Evolutionary conservation across 2,797 vertebrate genomes (phyloP), one percentile per base, ranked within the genome.

Genomic region (Pelochelys cantorii): DNA sequence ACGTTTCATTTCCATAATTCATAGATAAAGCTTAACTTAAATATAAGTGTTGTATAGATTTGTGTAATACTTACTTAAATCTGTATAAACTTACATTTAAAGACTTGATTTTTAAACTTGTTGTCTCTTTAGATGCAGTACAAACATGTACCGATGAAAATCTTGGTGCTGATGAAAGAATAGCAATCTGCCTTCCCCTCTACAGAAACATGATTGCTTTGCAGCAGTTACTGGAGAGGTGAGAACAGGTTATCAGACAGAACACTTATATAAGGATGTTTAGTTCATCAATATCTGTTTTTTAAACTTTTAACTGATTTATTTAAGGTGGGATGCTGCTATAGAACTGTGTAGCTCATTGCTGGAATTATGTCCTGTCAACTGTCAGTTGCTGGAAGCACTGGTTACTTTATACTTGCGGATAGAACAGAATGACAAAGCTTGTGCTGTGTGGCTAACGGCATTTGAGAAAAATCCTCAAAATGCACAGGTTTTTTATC

Each of bases 401-500:
- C 98, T 99, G 89, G 98, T 98, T 5, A 97, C 98, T 62, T 97
- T 99, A 17, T 99, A 99, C 95, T 89, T 99, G 57, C 95, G 95
- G 55, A 97, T 93, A 80, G 97, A 98, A 23, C 93, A 98, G 42
- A 20, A 68, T 0, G 98, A 98, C 5, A 95, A 78, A 89, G 99
- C 99, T 4, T 97, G 97, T 22, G 95, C 96, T 29, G 97, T 98
- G 84, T 99, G 99, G 99, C 97, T 98, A 34, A 97, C 96, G 42
- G 98, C 99, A 23, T 98, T 99, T 96, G 98, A 98, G 11, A 98
- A 96, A 95, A 98, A 98, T 94, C 98, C 98, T 85, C 97, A 98
- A 94, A 98, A 99, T 59, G 98, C 99, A 0, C 97, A 98, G 92
- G 93, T 99, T 92, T 99, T 99, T 97, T 99, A 99, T 97, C 97